Conservation (phyloP, 2,888 invertebrate genomes). For the Ceratothoa steindachneri region DNA sequence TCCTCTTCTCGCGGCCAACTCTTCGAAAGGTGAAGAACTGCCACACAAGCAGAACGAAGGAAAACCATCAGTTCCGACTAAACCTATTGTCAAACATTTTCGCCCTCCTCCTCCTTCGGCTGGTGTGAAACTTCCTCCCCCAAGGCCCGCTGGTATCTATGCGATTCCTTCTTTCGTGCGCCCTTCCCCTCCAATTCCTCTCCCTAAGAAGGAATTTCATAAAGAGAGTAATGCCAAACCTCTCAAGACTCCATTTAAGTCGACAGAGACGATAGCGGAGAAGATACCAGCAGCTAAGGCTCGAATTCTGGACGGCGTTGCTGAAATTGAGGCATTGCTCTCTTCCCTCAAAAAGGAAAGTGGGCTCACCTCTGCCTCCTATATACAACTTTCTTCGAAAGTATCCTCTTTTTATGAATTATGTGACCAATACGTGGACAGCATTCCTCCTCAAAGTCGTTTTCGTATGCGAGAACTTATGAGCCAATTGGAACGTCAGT, state of each 20-base stretch:
- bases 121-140: conserved; percentile 51
- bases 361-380: conserved; percentile 59
- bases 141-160: conserved; percentile 52
- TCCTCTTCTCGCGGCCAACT: conserved; percentile 49
- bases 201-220: conserved; percentile 33
- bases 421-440: conserved; percentile 78
- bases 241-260: conserved; percentile 58
- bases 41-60: conserved; percentile 15
- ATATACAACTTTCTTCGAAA: conserved; percentile 74
- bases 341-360: conserved; percentile 48
- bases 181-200: conserved; percentile 32
- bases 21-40: conserved; percentile 50
- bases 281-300: conserved; percentile 3
- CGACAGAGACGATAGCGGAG: conserved; percentile 53
- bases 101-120: conserved; percentile 46
- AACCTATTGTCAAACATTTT: conserved; percentile 43
- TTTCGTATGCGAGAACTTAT: conserved; percentile 78
- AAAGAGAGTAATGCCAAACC: conserved; percentile 52
- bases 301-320: conserved; percentile 49
- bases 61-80: conserved; percentile 48
- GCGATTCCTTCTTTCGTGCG: conserved; percentile 50
- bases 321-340: conserved; percentile 49
- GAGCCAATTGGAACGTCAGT: conserved; percentile 66
- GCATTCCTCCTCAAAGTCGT: conserved; percentile 77
- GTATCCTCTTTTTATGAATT: conserved; percentile 73